A percentile compares a stretch with the other conserved stretches of the same genome.
These are phyloP conservation scores for Triops longicaudatus DNA, from an alignment of 1,140 invertebrate species.

Conservation along the genomic window DNA sequence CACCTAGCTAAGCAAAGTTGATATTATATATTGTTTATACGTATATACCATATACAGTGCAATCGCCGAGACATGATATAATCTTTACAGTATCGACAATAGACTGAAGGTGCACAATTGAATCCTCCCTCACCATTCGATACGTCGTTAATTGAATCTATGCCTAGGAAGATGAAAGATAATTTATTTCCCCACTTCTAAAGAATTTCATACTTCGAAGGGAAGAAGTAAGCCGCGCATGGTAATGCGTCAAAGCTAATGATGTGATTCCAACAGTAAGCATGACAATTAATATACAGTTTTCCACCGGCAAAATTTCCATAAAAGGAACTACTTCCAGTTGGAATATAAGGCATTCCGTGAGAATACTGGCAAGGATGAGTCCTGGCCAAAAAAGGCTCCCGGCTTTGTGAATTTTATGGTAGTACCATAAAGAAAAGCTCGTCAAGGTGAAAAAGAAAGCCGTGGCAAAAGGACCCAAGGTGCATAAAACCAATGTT, in stretches of 20 bases:
- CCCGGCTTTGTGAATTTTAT: background rate
- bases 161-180: background rate
- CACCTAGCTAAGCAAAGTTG: too few relatives aligned
- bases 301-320: constrained; percentile 21
- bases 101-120: background rate
- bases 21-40: background rate
- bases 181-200: background rate
- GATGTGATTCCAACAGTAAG: background rate
- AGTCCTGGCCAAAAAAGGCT: constrained; percentile 4
- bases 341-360: constrained; percentile 17
- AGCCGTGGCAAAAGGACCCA: background rate
- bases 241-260: background rate
- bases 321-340: constrained; percentile 12
- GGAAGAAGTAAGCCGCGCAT: background rate
- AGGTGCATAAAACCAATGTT: background rate
- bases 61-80: background rate
- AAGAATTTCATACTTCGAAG: background rate
- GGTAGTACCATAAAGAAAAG: constrained; percentile 10
- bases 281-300: constrained; percentile 10
- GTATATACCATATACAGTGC: constrained; percentile 14
- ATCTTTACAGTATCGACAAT: background rate
- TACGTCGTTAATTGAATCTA: background rate
- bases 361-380: background rate
- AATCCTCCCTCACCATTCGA: background rate
- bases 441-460: background rate